Evolutionary conservation across 1,140 invertebrate genomes (phyloP), one percentile per base, ranked within the genome.

Genomic region (Drosophila quadrilineata): DNA sequence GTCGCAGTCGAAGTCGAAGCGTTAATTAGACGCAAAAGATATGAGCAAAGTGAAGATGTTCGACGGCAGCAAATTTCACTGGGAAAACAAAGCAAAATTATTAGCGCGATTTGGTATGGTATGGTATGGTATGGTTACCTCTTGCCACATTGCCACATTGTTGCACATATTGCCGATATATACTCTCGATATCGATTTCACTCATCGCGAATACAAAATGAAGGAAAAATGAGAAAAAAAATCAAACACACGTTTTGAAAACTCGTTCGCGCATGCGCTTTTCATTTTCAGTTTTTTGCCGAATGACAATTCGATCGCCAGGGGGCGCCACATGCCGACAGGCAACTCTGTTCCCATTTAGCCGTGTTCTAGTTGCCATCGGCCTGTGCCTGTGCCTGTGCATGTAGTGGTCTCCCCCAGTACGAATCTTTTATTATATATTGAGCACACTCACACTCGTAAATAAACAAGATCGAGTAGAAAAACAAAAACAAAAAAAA

Each of bases 101-200:
- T 72, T 60, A 82, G 36, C 21, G 38, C 36, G 26, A 54, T 53
- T 40, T 53, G 24, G 35, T 38, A 40, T 21, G 35, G 33, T n/a
- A n/a, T n/a, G n/a, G n/a, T n/a, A n/a, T n/a, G n/a, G n/a, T n/a
- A n/a, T n/a, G n/a, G n/a, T n/a, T n/a, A n/a, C n/a, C n/a, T n/a
- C n/a, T n/a, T n/a, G n/a, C n/a, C n/a, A n/a, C n/a, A n/a, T n/a
- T n/a, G n/a, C n/a, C n/a, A n/a, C n/a, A n/a, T n/a, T n/a, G n/a
- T n/a, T n/a, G n/a, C n/a, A n/a, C n/a, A n/a, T n/a, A n/a, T 28
- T 35, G 41, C 24, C 60, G 38, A 66, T 60, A n/a, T n/a, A n/a
- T n/a, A 59, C 36, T 59, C 63, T 66, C 59, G 41, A 82, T 84
- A 82, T 82, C 77, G 76, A 82, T 82, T 82, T 82, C 76, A 82